Percentiles rank a stretch among this genome's conserved stretches.
phyloP scores from a whole-genome alignment of 2,888 invertebrate genomes.

The Stenodera caucasica region DNA sequence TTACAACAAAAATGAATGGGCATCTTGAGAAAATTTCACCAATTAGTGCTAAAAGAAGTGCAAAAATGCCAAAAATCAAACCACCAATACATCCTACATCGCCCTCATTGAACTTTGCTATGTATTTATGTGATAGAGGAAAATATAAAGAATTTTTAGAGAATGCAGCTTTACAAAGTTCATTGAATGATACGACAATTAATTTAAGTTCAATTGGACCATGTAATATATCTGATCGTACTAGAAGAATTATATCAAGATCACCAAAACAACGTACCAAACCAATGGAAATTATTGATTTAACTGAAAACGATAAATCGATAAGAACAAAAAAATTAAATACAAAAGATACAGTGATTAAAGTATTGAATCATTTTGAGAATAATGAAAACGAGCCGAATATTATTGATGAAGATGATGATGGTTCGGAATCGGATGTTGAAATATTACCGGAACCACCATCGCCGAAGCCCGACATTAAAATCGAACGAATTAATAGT shows the following conservation, averaged over 20 bases:
- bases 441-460: constrained; percentile 49
- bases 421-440: constrained; percentile 52
- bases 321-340: constrained; percentile 45
- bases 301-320: constrained; percentile 7
- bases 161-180: constrained; percentile 45
- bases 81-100: constrained; percentile 9
- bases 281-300: constrained; percentile 20
- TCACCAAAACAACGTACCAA: constrained; percentile 10
- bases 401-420: constrained; percentile 39
- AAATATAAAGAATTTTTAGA: constrained; percentile 61
- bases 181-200: constrained; percentile 36
- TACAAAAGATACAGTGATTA: constrained; percentile 45
- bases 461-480: constrained; percentile 52
- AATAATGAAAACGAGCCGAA: constrained; percentile 38
- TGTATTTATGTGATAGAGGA: constrained; percentile 62
- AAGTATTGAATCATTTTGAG: constrained; percentile 45
- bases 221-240: constrained; percentile 26
- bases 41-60: background rate
- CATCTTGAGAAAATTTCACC: constrained; percentile 12
- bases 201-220: constrained; percentile 43
- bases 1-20: constrained; percentile 3
- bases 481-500: constrained; percentile 57
- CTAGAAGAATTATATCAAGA: constrained; percentile 29
- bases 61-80: constrained; percentile 1
- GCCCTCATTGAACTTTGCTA: constrained; percentile 57